Conservation (phyloP, 2,888 invertebrate species). For the Meiosimyza platycephala region DNA sequence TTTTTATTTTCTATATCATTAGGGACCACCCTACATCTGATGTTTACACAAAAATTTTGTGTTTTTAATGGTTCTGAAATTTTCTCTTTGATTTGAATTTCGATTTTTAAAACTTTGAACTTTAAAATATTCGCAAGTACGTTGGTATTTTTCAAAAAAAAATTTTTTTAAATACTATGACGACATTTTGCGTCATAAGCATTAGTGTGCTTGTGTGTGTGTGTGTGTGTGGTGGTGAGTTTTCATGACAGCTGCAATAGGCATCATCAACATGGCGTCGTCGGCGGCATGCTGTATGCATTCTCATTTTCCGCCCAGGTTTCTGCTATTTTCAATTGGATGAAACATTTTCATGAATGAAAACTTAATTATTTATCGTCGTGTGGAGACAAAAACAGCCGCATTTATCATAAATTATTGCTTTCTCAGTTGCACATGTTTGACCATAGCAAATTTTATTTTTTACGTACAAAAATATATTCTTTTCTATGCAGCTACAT, state of each 20-base stretch:
- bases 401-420: not conserved
- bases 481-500: no score
- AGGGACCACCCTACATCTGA: no score
- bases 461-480: no score
- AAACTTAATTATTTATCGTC: conserved; percentile 25
- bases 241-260: conserved; percentile 18
- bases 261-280: not conserved
- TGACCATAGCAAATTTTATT: no score
- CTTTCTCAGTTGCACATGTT: no score
- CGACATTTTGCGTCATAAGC: not conserved
- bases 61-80: no score
- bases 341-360: conserved; percentile 31
- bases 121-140: conserved; percentile 6
- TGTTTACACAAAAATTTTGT: no score
- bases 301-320: not conserved
- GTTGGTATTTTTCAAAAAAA: not conserved
- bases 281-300: not conserved
- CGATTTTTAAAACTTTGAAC: conserved; percentile 4
- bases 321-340: not conserved
- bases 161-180: not conserved
- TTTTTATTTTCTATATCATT: no score
- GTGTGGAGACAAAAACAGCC: not conserved
- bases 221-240: conserved; percentile 2
- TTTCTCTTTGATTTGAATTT: not conserved
- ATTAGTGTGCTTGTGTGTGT: not conserved